phyloP scores from a whole-genome alignment of 2,113 vertebrate genomes.

The Microtus oregoni region DNA sequence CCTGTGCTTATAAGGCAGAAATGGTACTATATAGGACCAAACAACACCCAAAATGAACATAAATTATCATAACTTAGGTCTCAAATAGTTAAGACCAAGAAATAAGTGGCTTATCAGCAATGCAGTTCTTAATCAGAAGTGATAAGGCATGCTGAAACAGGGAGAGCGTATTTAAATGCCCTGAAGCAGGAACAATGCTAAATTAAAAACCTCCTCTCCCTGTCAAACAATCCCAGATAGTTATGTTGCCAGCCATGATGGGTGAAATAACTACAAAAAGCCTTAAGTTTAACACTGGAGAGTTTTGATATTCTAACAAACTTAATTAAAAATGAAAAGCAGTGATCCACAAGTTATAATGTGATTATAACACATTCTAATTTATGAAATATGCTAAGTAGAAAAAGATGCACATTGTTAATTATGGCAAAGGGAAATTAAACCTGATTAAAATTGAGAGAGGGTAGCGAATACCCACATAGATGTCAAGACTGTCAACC shows the following conservation, averaged over 20 bases:
- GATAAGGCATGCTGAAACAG: not conserved
- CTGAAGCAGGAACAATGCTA: not conserved
- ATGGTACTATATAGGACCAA: not conserved
- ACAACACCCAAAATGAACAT: not conserved
- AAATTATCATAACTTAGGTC: not conserved
- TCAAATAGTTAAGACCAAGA: not conserved
- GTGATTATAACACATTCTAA: conserved; percentile 20
- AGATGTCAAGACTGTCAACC: not conserved
- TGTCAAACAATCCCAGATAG: not conserved
- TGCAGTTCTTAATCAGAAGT: not conserved
- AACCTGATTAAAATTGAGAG: not conserved
- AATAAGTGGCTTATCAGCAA: not conserved
- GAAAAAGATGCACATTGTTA: conserved; percentile 49
- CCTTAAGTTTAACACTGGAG: conserved; percentile 45
- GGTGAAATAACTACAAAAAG: too few species aligned
- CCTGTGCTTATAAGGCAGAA: not conserved
- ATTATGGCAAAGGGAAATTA: conserved; percentile 27
- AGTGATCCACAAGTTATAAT: conserved; percentile 45
- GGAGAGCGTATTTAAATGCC: not conserved
- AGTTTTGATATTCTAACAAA: conserved; percentile 57
- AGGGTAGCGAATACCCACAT: not conserved
- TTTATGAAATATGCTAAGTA: conserved; percentile 55
- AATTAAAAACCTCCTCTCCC: conserved; percentile 28
- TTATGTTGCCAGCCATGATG: not conserved
- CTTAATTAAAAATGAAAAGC: conserved; percentile 72